Conservation (phyloP, 1,140 invertebrate genomes). For the Aphelenchoides avenae region DNA sequence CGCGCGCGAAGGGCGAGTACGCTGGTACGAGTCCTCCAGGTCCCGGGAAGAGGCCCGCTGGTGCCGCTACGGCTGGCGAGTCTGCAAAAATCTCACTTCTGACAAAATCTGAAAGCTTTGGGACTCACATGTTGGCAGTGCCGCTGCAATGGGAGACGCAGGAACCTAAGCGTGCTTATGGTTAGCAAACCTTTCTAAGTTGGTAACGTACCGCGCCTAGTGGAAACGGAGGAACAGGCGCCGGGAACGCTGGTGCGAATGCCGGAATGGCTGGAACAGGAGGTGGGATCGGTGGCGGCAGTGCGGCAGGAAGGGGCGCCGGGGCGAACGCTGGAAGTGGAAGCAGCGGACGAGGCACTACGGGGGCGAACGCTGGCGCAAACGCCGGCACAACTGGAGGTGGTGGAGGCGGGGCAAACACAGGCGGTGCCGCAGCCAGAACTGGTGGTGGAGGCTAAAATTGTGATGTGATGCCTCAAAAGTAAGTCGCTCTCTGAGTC, state of each 20-base stretch:
- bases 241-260: neutral
- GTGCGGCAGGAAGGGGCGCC: neutral
- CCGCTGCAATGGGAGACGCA: neutral
- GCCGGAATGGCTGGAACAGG: slow-evolving; percentile 1
- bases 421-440: slow-evolving; percentile 3
- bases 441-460: slow-evolving; percentile 6
- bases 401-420: neutral
- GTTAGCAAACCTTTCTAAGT: too few species aligned
- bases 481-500: neutral
- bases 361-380: neutral
- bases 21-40: too few species aligned
- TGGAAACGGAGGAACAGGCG: neutral
- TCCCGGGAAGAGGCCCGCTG: too few species aligned
- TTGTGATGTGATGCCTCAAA: neutral
- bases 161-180: too few species aligned
- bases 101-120: neutral
- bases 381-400: neutral
- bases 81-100: neutral
- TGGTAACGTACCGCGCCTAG: neutral
- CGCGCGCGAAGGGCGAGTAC: too few species aligned
- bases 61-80: too few species aligned
- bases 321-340: slow-evolving; percentile 1
- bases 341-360: neutral
- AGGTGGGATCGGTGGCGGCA: neutral
- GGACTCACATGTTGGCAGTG: neutral